Conservation (phyloP, 1,140 invertebrate species). For the Antheraea mylitta region DNA sequence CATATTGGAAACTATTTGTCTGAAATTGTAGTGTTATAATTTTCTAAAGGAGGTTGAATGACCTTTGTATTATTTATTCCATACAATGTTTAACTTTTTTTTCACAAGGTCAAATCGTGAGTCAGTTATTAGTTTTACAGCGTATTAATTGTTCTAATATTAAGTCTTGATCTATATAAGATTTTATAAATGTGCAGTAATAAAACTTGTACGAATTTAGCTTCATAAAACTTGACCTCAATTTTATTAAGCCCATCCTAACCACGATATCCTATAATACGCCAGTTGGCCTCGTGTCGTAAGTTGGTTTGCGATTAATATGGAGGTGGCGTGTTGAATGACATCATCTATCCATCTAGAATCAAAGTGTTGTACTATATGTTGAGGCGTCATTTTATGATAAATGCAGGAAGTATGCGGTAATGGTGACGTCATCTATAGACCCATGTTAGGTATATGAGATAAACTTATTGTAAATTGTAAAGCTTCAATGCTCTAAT, state of each 20-base stretch:
- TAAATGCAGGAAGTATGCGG: not conserved
- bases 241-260: conserved; percentile 19
- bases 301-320: conserved; percentile 10
- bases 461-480: too few relatives aligned
- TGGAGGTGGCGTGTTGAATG: conserved; percentile 18
- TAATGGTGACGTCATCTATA: not conserved
- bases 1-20: too few relatives aligned
- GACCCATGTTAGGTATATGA: too few relatives aligned
- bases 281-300: conserved; percentile 18
- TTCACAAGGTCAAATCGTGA: too few relatives aligned
- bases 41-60: too few relatives aligned
- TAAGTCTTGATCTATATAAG: too few relatives aligned
- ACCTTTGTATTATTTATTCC: too few relatives aligned
- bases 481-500: too few relatives aligned
- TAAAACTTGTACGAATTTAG: not conserved
- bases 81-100: too few relatives aligned
- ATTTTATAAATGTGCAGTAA: not conserved
- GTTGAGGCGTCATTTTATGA: not conserved
- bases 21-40: too few relatives aligned
- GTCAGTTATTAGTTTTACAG: too few relatives aligned
- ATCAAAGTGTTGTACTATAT: not conserved
- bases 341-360: conserved; percentile 20
- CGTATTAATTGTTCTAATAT: too few relatives aligned
- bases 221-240: conserved; percentile 10
- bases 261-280: conserved; percentile 14